phyloP scores from a whole-genome alignment of 2,797 vertebrate species.

The Ptychadena robeensis region DNA sequence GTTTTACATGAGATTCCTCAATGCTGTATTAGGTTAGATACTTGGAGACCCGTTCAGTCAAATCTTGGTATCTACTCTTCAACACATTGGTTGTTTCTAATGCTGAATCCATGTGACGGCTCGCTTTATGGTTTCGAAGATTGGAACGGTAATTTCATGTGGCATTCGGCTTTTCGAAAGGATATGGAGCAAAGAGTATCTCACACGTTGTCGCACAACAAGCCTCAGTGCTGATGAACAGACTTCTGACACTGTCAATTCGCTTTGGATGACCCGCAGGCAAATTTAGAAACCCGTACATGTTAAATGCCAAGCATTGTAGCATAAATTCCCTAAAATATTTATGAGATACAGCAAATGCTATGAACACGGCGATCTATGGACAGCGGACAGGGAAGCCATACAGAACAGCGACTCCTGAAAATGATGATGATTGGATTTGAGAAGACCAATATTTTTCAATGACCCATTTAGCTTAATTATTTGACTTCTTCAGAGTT shows the following conservation, averaged over 20 bases:
- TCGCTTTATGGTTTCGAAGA: neutral
- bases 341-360: slow-evolving; percentile 41
- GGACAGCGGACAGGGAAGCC: slow-evolving; percentile 4
- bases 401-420: slow-evolving; percentile 28
- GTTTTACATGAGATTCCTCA: too few relatives aligned
- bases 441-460: slow-evolving; percentile 20
- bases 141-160: slow-evolving; percentile 1
- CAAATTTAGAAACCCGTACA: slow-evolving; percentile 43
- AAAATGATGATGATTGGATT: slow-evolving; percentile 42
- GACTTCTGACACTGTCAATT: slow-evolving; percentile 48
- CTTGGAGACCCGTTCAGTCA: neutral
- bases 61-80: too few relatives aligned
- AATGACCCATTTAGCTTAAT: slow-evolving; percentile 40
- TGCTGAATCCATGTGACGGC: neutral
- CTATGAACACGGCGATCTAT: slow-evolving; percentile 35
- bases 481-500: neutral
- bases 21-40: neutral
- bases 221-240: slow-evolving; percentile 46
- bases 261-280: slow-evolving; percentile 39
- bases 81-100: neutral
- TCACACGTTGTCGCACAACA: slow-evolving; percentile 24
- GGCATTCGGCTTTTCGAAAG: slow-evolving; percentile 7
- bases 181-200: slow-evolving; percentile 24
- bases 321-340: slow-evolving; percentile 45
- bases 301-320: slow-evolving; percentile 53